Evolutionary conservation across 2,113 vertebrate genomes (phyloP).

Genomic region (Addax nasomaculatus): DNA sequence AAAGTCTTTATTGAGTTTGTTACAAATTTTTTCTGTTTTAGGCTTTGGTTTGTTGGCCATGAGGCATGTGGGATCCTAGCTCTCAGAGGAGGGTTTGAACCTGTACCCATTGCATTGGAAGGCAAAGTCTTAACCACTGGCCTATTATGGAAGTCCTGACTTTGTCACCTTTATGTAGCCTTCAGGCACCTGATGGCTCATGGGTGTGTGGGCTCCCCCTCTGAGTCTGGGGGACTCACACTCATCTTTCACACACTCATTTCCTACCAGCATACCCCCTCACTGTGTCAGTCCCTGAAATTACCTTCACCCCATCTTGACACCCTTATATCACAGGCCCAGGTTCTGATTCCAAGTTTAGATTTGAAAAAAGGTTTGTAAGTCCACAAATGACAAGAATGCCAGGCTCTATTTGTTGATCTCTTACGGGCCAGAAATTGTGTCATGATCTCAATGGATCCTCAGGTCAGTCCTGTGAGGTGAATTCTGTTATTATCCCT

Average conservation of each 20-base stretch:
- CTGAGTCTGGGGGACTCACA: not conserved
- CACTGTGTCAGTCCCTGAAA: not conserved
- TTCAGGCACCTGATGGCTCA: not conserved
- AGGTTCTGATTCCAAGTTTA: not conserved
- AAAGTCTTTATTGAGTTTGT: not conserved
- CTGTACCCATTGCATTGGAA: not conserved
- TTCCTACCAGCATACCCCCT: not conserved
- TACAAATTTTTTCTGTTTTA: not conserved
- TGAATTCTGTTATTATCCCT: not conserved
- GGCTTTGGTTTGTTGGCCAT: not conserved
- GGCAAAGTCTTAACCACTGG: not conserved
- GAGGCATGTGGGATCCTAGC: not conserved
- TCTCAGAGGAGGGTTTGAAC: not conserved
- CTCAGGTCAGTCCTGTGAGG: not conserved
- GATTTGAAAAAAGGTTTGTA: not conserved
- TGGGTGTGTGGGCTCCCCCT: not conserved
- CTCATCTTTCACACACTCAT: not conserved
- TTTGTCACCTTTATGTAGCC: not conserved
- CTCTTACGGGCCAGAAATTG: not conserved
- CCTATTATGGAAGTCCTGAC: not conserved
- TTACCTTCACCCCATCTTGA: not conserved
- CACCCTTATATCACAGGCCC: rapidly evolving
- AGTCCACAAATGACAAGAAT: rapidly evolving
- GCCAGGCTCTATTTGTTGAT: rapidly evolving
- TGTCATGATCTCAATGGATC: not conserved